Evolutionary conservation across 2,797 vertebrate genomes (phyloP), one percentile per base, ranked within the genome.

Genomic region (Pampus argenteus): DNA sequence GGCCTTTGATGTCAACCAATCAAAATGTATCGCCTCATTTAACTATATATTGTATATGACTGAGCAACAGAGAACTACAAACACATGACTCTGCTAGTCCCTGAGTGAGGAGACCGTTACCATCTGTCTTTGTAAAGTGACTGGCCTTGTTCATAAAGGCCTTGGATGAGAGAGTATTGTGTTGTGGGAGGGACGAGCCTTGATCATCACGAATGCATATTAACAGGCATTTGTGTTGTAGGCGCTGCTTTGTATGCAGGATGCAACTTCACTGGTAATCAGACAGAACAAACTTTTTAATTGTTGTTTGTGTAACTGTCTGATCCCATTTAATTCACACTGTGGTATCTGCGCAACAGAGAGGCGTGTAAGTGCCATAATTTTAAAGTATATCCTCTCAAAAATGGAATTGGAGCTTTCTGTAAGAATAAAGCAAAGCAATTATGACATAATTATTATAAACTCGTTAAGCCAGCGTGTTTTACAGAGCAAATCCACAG

Each of bases 231-330:
- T 86, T 81, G 74, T 74, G 83, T 65, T 64, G 68, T 79, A 65
- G 81, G 74, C 42, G 5, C 80, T 76, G 86, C 82, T 91, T 83
- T 86, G 80, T 76, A 91, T 90, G 85, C 82, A 63, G 69, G 71
- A 74, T 71, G 40, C 71, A 63, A 73, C 87, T 80, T 89, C 88
- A 74, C 73, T 76, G 85, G 82, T 92, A 94, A 94, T 94, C 92
- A 93, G 69, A 78, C 85, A 86, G 80, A 93, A 87, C 87, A 90
- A 93, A 93, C 91, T 89, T 91, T 93, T 94, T 94, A 93, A 94
- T 94, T 91, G 91, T 89, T 93, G 91, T 94, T 93, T 93, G 89
- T 92, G 86, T 88, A 90, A 83, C 87, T 89, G 91, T 86, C 90
- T 88, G 86, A 86, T 92, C 85, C 79, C 61, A 80, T 92, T 91